A percentile compares a stretch with the other conserved stretches of the same genome.
phyloP scores from a whole-genome alignment of 2,888 invertebrate species.

The Romanomermis culicivorax region DNA sequence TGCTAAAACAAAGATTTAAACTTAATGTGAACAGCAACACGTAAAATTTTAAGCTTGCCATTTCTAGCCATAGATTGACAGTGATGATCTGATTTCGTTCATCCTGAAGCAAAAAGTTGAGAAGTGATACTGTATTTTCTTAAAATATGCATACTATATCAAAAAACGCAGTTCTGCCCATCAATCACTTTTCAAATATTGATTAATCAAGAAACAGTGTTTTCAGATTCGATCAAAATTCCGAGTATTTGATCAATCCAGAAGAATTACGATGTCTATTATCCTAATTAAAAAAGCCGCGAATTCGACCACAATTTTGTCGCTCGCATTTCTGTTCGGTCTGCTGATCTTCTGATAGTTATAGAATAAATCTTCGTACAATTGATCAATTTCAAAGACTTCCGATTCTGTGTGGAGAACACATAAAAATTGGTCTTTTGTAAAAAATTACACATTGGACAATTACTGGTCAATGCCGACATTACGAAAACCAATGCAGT shows the following conservation, averaged over 20 bases:
- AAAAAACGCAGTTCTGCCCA: too few relatives aligned
- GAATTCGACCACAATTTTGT: constrained; percentile 8
- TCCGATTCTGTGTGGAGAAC: too few relatives aligned
- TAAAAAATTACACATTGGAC: too few relatives aligned
- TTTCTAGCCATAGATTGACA: constrained; percentile 24
- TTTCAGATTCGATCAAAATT: too few relatives aligned
- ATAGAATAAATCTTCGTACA: constrained; percentile 28
- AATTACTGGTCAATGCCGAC: too few relatives aligned
- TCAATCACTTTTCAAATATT: too few relatives aligned
- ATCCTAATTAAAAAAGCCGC: constrained; percentile 10
- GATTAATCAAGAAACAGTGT: too few relatives aligned
- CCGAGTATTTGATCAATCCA: neutral
- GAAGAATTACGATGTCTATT: constrained; percentile 10
- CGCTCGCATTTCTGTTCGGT: constrained; percentile 13
- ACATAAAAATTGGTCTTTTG: too few relatives aligned
- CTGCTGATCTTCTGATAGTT: constrained; percentile 25
- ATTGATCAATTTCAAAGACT: constrained; percentile 16
- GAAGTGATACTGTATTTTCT: neutral
- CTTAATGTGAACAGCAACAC: neutral
- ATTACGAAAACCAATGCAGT: too few relatives aligned
- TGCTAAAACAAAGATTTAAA: constrained; percentile 37
- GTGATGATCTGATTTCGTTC: constrained; percentile 26
- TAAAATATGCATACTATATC: too few relatives aligned
- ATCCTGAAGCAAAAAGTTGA: constrained; percentile 14
- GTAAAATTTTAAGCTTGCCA: constrained; percentile 15